Percentiles rank a stretch among this genome's conserved stretches.
These are phyloP conservation scores for Sebastes trivittatus DNA, from an alignment of 2,797 vertebrate species.

Conservation along the genomic window DNA sequence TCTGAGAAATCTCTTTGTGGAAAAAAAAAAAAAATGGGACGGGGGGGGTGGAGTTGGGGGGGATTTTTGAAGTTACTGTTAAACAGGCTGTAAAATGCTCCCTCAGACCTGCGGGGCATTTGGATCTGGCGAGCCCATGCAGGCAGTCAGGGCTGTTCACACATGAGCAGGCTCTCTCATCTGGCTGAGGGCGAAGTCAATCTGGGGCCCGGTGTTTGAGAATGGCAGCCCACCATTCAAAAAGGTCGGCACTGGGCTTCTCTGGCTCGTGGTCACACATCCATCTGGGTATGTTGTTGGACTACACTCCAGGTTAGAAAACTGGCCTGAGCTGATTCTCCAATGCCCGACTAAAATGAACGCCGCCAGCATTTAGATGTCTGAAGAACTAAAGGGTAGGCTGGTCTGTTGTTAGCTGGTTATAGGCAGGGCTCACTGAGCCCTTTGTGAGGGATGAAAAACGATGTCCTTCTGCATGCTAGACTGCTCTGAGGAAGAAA, in stretches of 20 bases:
- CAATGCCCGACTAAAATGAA: slow-evolving; percentile 11
- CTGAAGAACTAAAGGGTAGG: slow-evolving; percentile 49
- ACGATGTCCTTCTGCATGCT: slow-evolving; percentile 55
- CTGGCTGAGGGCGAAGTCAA: slow-evolving; percentile 70
- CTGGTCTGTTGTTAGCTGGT: slow-evolving; percentile 54
- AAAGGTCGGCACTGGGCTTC: slow-evolving; percentile 53
- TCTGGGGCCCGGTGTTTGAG: slow-evolving; percentile 55
- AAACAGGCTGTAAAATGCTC: slow-evolving; percentile 82
- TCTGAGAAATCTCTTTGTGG: slow-evolving; percentile 68
- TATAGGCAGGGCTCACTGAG: slow-evolving; percentile 61
- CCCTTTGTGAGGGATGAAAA: slow-evolving; percentile 67
- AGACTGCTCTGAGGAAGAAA: slow-evolving; percentile 49
- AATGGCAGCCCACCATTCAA: slow-evolving; percentile 60
- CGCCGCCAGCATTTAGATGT: slow-evolving; percentile 46
- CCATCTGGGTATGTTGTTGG: slow-evolving; percentile 9
- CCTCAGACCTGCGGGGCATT: slow-evolving; percentile 65
- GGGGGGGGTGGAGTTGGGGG: slow-evolving; percentile 9
- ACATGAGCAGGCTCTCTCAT: slow-evolving; percentile 74
- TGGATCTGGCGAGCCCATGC: slow-evolving; percentile 52
- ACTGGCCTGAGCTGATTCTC: slow-evolving; percentile 27
- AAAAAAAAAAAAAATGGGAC: slow-evolving; percentile 39
- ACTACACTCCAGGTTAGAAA: slow-evolving; percentile 47
- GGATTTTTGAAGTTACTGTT: slow-evolving; percentile 72
- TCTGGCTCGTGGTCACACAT: slow-evolving; percentile 52
- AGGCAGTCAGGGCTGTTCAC: slow-evolving; percentile 69